Conservation (phyloP, 1,140 invertebrate species). For the Temnothorax longispinosus region DNA sequence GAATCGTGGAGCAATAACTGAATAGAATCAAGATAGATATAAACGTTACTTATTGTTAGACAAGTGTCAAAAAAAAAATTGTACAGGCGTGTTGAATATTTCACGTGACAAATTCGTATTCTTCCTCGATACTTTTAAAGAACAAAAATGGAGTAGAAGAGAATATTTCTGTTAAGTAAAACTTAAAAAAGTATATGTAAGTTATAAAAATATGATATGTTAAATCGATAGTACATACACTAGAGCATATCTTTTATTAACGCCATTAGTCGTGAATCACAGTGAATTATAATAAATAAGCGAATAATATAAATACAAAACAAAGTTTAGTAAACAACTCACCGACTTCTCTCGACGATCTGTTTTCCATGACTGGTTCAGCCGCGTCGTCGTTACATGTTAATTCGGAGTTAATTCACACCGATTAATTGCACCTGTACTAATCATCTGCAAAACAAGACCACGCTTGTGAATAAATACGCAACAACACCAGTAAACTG, state of each 20-base stretch:
- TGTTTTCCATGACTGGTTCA: slow-evolving; percentile 26
- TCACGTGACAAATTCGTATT: neutral
- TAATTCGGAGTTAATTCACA: slow-evolving; percentile 52
- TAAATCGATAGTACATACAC: neutral
- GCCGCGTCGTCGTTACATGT: slow-evolving; percentile 19
- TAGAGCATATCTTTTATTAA: neutral
- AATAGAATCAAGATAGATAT: neutral
- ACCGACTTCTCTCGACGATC: slow-evolving; percentile 24
- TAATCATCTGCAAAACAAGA: slow-evolving; percentile 58
- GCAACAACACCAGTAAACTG: neutral
- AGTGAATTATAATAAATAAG: slow-evolving; percentile 3
- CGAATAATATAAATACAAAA: neutral
- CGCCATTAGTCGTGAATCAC: neutral
- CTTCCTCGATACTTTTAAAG: neutral
- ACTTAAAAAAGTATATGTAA: neutral
- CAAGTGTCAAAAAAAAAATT: neutral
- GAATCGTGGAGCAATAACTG: neutral
- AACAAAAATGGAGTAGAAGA: neutral
- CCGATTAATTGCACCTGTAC: slow-evolving; percentile 16
- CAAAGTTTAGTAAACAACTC: slow-evolving; percentile 16
- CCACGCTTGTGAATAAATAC: slow-evolving; percentile 9
- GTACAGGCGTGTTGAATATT: neutral
- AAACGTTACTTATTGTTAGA: neutral
- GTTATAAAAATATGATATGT: neutral
- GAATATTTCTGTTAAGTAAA: neutral